Base-by-base conservation (phyloP, 2,113 vertebrate genomes). In the Pygoscelis adeliae region DNA sequence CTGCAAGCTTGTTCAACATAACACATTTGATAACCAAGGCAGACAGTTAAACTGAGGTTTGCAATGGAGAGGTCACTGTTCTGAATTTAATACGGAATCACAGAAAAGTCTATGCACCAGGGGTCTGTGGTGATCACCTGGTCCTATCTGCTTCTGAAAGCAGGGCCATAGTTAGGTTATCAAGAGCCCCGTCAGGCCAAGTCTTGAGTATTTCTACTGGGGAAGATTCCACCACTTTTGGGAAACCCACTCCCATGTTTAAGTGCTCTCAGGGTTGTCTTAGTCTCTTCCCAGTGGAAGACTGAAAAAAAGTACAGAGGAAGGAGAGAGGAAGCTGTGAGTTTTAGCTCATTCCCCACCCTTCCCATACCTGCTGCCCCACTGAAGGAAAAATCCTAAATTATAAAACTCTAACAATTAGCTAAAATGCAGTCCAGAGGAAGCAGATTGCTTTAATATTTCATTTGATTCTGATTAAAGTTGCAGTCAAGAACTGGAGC, bases 321-420 rank as follows among this genome's bases (percentile, higher is more conserved):
- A 71, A 86, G 22, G 23, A 55, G 36, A 40, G 63, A 46, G 8
- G 13, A 30, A 63, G 3, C 15, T 70, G 11, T 83, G 44, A 76
- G n/a, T 30, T 50, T 55, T 71, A 25, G 38, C 17, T 71, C 26
- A 14, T 85, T 61, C 19, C 27, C 11, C 4, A 3, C 16, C 4
- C 25, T 42, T 80, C 11, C 52, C 22, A 10, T 42, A 22, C 15
- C 6, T 6, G 36, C 6, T 0, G 1, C 29, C 13, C 6, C 1
- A 0, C 10, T 27, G 46, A 40, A 58, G 58, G 13, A 38, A 9
- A 70, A 61, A 19, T 66, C 13, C 40, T 53, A 44, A 49, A n/a
- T 53, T 58, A 23, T 30, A 18, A 40, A 59, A 40, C 15, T 47
- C 16, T 36, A 46, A 59, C 13, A 50, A n/a, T 47, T 85, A 67